Conservation (phyloP, 1,140 invertebrate species). For the Caenorhabditis elegans region WBcel235 BX284606.5:4487001-4487500, state of each 20-base stretch:
- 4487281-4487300: not conserved
- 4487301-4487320: not conserved
- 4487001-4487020: not conserved
- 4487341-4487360: not conserved
- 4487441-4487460: too few relatives aligned
- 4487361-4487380: not conserved
- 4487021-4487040: not conserved
- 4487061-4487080: not conserved
- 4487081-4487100: conserved; percentile 15
- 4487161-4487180: not conserved
- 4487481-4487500: too few relatives aligned
- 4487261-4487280: not conserved
- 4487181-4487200: not conserved
- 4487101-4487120: not conserved
- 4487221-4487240: not conserved
- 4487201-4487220: not conserved
- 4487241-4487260: not conserved
- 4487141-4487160: not conserved
- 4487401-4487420: too few relatives aligned
- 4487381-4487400: not conserved
- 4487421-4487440: too few relatives aligned
- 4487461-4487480: too few relatives aligned
- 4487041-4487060: not conserved
- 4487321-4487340: not conserved
- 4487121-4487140: conserved; percentile 7